Conservation (phyloP, 1,140 invertebrate species). For the Telenomus remus region DNA sequence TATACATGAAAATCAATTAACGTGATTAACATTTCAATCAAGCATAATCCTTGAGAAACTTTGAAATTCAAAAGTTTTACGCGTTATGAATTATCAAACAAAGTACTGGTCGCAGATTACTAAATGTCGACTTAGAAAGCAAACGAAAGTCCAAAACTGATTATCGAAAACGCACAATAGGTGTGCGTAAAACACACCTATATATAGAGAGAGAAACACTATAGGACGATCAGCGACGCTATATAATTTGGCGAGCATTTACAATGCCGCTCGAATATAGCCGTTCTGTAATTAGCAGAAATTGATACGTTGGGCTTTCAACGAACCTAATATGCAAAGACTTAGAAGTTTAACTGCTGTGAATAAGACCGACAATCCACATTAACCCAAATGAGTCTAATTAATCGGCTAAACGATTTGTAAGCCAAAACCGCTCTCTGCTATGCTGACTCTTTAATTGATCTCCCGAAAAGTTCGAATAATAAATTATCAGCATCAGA, state of each 20-base stretch:
- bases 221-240: conserved; percentile 26
- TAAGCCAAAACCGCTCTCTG: background rate
- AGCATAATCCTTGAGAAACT: too few species aligned
- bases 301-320: conserved; percentile 65
- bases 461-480: background rate
- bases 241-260: conserved; percentile 52
- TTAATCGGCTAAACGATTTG: conserved; percentile 27
- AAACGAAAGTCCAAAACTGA: conserved; percentile 30
- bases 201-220: conserved; percentile 22
- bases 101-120: conserved; percentile 26
- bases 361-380: conserved; percentile 45
- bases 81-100: conserved; percentile 47
- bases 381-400: conserved; percentile 67
- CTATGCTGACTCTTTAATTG: conserved; percentile 10
- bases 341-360: conserved; percentile 63
- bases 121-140: conserved; percentile 38
- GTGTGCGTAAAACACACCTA: conserved; percentile 11
- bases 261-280: conserved; percentile 42
- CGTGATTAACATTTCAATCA: too few species aligned
- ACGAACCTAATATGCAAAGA: conserved; percentile 25
- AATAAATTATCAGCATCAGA: too few species aligned
- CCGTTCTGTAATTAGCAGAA: conserved; percentile 64
- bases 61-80: conserved; percentile 30
- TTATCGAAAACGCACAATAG: conserved; percentile 53
- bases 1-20: too few species aligned